Base-by-base conservation (phyloP, 2,888 invertebrate genomes). In the Physocephala rufipes region DNA sequence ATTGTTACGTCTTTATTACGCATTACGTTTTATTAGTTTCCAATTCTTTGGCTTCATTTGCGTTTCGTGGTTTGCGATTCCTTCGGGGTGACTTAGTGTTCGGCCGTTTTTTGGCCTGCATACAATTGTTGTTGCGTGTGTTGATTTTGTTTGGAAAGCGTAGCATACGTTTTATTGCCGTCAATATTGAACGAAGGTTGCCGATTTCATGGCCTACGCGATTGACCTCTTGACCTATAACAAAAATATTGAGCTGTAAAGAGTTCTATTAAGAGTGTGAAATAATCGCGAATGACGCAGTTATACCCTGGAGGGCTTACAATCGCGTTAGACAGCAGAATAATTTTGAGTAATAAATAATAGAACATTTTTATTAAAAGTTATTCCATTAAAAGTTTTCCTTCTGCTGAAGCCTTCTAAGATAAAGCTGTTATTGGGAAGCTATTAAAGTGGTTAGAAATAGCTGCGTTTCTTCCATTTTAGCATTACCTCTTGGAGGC, bases 1-100 rank as follows among this genome's bases (percentile, higher is more conserved):
- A n/a, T n/a, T n/a, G 59, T 66, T 71, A 71, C 66, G 71, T 71
- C 71, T 71, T 53, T 71, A 71, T 71, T 71, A 67, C 62, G 71
- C 71, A 61, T 67, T 55, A 43, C 55, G 30, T 47, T 13, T 16
- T 70, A 16, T 63, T 55, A 43, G 3, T 47, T 19, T 3, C 59
- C 16, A 15, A n/a, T 30, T 51, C 16, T 49, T 30, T 21, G 55
- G 13, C n/a, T 43, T 21, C 28, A 16, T 65, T 59, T 36, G 30
- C 49, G 49, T 62, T 59, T 55, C 19, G 55, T 51, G 7, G 55
- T 24, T 63, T n/a, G 53, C 53, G 71, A n/a, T n/a, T n/a, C n/a
- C 71, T 67, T 19, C 19, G 43, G 71, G 71, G 67, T 71, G 71
- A 71, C 55, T 71, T 71, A 71, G 67, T 67, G 67, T 28, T 51